Conservation (phyloP, 1,140 invertebrate species). For the Cydia strobilella region DNA sequence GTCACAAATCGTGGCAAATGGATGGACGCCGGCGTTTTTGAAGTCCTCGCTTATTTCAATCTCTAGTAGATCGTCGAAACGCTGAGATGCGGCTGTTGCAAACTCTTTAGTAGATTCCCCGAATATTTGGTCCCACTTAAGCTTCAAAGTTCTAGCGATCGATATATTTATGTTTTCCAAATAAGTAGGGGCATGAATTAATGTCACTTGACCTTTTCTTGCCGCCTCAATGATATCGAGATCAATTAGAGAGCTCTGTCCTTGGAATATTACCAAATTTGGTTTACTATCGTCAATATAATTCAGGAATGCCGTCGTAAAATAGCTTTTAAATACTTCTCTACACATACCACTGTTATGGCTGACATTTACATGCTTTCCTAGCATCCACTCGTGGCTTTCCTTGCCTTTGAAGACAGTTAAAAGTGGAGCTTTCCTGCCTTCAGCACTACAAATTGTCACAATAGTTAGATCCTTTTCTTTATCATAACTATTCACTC, state of each 20-base stretch:
- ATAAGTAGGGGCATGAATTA: not conserved
- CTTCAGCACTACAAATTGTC: constrained; percentile 6
- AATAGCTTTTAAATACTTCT: not conserved
- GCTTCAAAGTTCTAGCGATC: not conserved
- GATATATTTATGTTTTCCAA: not conserved
- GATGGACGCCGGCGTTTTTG: not conserved
- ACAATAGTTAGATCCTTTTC: not conserved
- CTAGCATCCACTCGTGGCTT: not conserved
- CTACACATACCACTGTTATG: not conserved
- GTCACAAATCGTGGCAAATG: not conserved
- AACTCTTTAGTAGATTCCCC: not conserved
- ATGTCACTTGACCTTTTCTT: not conserved
- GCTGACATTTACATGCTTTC: not conserved
- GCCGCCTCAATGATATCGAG: not conserved
- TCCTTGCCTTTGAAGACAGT: not conserved
- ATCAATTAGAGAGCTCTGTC: not conserved
- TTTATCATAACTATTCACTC: constrained; percentile 1
- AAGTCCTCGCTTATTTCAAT: not conserved
- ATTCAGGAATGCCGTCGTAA: not conserved
- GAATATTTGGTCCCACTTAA: not conserved
- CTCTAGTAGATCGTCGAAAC: not conserved
- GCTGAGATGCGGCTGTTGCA: not conserved
- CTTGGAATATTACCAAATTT: not conserved
- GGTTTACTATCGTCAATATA: not conserved
- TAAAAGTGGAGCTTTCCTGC: not conserved